Percentiles rank a stretch among this genome's conserved stretches.
phyloP scores from a whole-genome alignment of 53 echinoderm and acorn worm genomes.

The Holothuria leucospilota region DNA sequence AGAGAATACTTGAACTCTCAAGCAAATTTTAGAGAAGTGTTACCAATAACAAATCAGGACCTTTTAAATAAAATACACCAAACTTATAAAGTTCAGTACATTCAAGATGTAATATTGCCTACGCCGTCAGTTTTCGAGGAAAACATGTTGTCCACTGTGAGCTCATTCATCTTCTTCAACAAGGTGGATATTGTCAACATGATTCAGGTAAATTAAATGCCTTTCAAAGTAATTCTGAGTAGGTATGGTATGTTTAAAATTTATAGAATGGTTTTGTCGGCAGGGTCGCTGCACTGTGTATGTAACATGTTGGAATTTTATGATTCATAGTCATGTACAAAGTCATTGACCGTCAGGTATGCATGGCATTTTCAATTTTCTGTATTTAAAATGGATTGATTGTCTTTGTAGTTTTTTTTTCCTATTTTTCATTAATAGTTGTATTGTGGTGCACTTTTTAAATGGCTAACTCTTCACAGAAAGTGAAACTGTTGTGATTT shows the following conservation, averaged over 20 bases:
- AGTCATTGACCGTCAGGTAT: too few species aligned
- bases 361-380: too few species aligned
- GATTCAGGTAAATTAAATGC: constrained; percentile 85
- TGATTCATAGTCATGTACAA: too few species aligned
- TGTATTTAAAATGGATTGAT: too few species aligned
- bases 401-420: too few species aligned
- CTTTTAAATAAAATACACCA: constrained; percentile 99
- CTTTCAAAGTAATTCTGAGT: not conserved
- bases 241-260: not conserved
- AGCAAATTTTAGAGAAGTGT: constrained; percentile 92
- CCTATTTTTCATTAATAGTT: too few species aligned
- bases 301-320: too few species aligned
- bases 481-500: too few species aligned
- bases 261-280: not conserved
- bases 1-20: constrained; percentile 96
- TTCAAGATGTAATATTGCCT: constrained; percentile 96
- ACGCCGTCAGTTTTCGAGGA: constrained; percentile 99
- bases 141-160: constrained; percentile 95
- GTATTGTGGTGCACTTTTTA: too few species aligned
- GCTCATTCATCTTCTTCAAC: constrained; percentile 99
- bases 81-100: constrained; percentile 99
- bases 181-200: constrained; percentile 98
- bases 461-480: too few species aligned
- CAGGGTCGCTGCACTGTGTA: too few species aligned
- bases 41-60: constrained; percentile 95